Percentiles rank a stretch among this genome's conserved stretches.
Evolutionary conservation across 2,113 vertebrate genomes (phyloP).

Genomic region (Chelonoidis abingdonii): DNA sequence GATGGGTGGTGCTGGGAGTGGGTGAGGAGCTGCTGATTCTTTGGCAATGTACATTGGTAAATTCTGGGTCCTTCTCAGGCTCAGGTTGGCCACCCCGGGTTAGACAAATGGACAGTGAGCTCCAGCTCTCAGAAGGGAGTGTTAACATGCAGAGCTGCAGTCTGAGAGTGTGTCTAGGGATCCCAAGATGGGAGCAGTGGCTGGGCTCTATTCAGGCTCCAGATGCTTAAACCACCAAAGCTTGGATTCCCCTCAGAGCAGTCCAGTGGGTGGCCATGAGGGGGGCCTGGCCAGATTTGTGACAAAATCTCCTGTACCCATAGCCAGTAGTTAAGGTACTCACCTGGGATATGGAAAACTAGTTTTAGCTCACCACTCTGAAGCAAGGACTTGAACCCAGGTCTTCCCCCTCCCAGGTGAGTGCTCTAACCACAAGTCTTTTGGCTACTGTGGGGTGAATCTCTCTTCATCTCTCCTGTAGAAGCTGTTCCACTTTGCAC

Average conservation of each 20-base stretch:
- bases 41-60: too few species aligned
- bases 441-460: neutral
- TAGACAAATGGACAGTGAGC: neutral
- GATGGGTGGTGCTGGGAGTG: too few species aligned
- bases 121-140: neutral
- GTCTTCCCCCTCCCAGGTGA: neutral
- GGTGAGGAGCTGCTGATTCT: too few species aligned
- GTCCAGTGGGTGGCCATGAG: neutral
- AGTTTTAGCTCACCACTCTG: neutral
- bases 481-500: neutral
- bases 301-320: neutral
- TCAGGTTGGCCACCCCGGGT: too few species aligned
- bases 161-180: neutral
- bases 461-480: neutral
- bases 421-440: neutral
- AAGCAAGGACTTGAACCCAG: neutral
- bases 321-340: neutral
- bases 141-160: neutral
- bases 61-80: too few species aligned
- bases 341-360: neutral
- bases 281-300: neutral
- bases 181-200: neutral
- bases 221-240: neutral
- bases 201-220: neutral
- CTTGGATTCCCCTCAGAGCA: neutral